phyloP scores from a whole-genome alignment of 2,113 vertebrate genomes.

The Alethe castanea region DNA sequence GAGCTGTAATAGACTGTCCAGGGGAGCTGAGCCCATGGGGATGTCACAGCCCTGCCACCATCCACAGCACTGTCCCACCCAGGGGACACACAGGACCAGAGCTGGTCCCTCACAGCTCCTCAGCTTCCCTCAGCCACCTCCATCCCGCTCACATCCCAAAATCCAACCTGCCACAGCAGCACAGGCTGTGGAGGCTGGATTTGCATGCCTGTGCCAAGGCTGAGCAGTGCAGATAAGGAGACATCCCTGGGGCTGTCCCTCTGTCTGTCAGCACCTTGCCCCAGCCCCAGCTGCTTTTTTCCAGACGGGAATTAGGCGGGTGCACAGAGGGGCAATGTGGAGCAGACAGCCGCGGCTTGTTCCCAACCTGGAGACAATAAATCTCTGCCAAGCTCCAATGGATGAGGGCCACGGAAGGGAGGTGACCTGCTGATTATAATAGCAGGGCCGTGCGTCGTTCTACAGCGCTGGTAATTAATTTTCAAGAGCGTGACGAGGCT shows the following conservation, averaged over 20 bases:
- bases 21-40: background rate
- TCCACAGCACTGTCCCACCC: fast-evolving
- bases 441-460: background rate
- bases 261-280: background rate
- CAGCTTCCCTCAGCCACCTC: background rate
- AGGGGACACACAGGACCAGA: background rate
- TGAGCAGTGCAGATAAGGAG: background rate
- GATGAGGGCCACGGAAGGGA: background rate
- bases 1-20: background rate
- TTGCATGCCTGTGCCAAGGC: background rate
- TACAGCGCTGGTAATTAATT: slow-evolving; percentile 63
- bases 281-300: background rate
- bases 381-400: background rate
- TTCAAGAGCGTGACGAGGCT: slow-evolving; percentile 10
- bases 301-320: background rate
- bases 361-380: slow-evolving; percentile 12
- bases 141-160: background rate
- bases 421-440: slow-evolving; percentile 50
- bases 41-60: background rate
- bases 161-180: fast-evolving
- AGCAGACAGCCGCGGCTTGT: background rate
- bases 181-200: background rate
- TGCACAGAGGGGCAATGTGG: background rate
- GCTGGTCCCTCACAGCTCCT: background rate
- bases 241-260: background rate